These are phyloP conservation scores for Pionites leucogaster DNA, from an alignment of 2,113 vertebrate species.

Conservation along the genomic window DNA sequence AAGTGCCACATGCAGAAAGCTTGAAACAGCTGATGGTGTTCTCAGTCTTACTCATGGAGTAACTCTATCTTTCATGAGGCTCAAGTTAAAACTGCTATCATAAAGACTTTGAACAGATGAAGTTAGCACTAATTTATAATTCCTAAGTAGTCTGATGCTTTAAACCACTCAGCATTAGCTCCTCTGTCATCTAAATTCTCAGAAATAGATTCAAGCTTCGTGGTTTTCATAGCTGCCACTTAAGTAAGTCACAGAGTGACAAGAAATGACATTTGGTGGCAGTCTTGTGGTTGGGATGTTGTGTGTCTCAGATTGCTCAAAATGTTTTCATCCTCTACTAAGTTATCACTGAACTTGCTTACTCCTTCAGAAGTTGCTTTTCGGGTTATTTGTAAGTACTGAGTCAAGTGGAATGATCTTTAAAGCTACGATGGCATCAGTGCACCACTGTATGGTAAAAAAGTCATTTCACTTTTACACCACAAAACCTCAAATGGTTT, in stretches of 20 bases:
- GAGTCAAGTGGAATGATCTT: not conserved
- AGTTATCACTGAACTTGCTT: slow-evolving; percentile 16
- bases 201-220: not conserved
- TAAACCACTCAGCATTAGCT: not conserved
- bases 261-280: slow-evolving; percentile 12
- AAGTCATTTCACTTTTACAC: slow-evolving; percentile 1
- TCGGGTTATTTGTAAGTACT: not conserved
- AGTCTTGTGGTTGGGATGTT: not conserved
- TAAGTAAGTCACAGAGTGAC: not conserved
- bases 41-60: not conserved
- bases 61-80: not conserved
- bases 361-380: not conserved
- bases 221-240: not conserved
- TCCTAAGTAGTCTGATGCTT: not conserved
- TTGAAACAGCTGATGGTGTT: not conserved
- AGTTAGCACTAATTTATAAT: not conserved
- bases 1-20: not conserved
- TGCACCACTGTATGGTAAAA: not conserved
- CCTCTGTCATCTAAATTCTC: not conserved
- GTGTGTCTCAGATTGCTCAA: not conserved
- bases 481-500: slow-evolving; percentile 22
- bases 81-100: not conserved
- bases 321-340: not conserved
- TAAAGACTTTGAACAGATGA: not conserved
- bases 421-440: not conserved